These are phyloP conservation scores for Lepisosteus oculatus DNA, from an alignment of 2,113 vertebrate genomes.

Conservation along the genomic window DNA sequence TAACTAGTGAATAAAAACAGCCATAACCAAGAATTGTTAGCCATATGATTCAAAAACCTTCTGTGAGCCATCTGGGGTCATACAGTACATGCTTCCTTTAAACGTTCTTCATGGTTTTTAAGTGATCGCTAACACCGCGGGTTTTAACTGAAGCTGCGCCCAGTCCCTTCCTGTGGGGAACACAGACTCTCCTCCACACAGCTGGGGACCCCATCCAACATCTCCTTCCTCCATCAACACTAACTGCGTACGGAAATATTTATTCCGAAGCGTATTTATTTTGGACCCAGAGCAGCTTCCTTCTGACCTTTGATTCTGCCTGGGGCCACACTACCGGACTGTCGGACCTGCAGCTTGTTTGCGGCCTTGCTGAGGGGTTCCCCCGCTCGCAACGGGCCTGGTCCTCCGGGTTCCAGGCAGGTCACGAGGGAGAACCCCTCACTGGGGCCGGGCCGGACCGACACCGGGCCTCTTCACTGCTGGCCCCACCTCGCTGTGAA, in stretches of 20 bases:
- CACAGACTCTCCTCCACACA: background rate
- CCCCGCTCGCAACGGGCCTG: too few relatives aligned
- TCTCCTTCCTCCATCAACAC: background rate
- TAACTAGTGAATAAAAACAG: background rate
- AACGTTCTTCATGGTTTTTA: background rate
- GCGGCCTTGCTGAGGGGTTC: too few relatives aligned
- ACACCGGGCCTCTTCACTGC: too few relatives aligned
- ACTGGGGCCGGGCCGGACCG: too few relatives aligned
- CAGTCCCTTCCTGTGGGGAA: background rate
- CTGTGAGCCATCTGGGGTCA: background rate
- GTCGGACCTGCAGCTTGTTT: too few relatives aligned
- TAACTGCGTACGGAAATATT: background rate
- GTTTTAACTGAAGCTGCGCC: background rate
- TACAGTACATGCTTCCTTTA: conserved; percentile 1
- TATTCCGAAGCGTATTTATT: background rate
- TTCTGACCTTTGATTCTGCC: too few relatives aligned
- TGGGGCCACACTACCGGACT: too few relatives aligned
- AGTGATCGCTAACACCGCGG: too few relatives aligned
- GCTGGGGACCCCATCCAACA: background rate
- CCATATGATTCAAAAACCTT: background rate
- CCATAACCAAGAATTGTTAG: conserved; percentile 7
- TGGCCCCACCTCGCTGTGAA: too few relatives aligned
- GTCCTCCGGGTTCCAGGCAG: too few relatives aligned
- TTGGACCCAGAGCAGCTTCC: background rate
- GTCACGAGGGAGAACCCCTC: too few relatives aligned